Base-by-base conservation (phyloP, 2,113 vertebrate species). In the Cygnus atratus region DNA sequence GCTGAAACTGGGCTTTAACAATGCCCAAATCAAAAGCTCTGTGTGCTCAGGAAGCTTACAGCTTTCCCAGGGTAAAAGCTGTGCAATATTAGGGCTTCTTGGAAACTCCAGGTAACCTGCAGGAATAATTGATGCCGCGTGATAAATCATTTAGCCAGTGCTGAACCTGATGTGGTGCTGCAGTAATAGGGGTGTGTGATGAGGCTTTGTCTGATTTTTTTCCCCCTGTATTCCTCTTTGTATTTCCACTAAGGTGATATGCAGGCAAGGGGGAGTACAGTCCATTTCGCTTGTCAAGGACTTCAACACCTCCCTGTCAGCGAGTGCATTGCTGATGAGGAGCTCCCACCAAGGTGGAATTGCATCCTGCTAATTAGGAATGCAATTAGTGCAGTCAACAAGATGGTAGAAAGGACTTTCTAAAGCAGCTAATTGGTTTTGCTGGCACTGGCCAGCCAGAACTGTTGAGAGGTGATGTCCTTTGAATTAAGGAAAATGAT, bases 361-460 rank as follows among this genome's bases (percentile, higher is more conserved):
- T 84, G 90, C 43, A 4, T 12, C 3, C 28, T 46, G 79, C 76
- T 97, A 81, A 96, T 96, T 91, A 91, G 87, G 87, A 82, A 62
- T 57, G 78, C 61, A 84, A 91, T 97, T 96, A 95, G 48, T 66
- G 63, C 77, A 12, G 2, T 85, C 59, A 55, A 54, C 77, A 48
- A 70, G 20, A 6, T 68, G 76, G 65, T 39, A 85, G 55, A 67
- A 66, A 75, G 84, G 88, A 67, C 54, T 83, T 94, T 28, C 8
- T 55, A 84, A 90, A 90, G 76, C 33, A 59, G 78, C 66, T 90
- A 85, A 97, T 97, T 93, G 84, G 79, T 78, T 96, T 88, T 89
- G 65, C 81, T 29, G 72, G 75, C 0, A 0, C 82, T 67, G 81
- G 84, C 86, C 79, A 94, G 66, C 95, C 93, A 35, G 94, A 95